phyloP scores from a whole-genome alignment of 2,797 vertebrate genomes.

The Sebastes diaconus region DNA sequence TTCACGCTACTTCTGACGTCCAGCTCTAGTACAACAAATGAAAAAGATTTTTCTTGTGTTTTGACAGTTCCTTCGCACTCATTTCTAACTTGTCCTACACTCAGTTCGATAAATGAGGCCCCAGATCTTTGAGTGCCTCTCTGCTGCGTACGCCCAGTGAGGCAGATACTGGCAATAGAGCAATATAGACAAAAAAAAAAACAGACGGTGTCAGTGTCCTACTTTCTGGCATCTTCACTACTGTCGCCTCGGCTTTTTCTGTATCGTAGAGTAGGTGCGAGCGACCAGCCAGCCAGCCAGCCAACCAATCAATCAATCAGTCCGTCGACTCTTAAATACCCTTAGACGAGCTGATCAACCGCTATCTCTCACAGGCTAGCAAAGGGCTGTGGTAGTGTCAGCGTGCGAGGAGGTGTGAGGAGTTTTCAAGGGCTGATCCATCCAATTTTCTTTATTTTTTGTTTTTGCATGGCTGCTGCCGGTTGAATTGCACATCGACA shows the following conservation, averaged over 20 bases:
- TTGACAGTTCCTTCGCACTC: not conserved
- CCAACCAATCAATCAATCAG: conserved; percentile 51
- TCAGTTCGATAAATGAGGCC: conserved; percentile 54
- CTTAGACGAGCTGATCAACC: conserved; percentile 49
- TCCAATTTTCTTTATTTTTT: conserved; percentile 5
- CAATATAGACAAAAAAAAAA: conserved; percentile 3
- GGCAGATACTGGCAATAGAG: conserved; percentile 38
- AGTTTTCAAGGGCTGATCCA: conserved; percentile 77
- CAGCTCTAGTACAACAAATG: not conserved
- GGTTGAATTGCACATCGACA: conserved; percentile 28
- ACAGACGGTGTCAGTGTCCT: conserved; percentile 26
- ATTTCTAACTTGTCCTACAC: not conserved
- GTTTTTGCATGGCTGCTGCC: conserved; percentile 35
- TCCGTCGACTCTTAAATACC: conserved; percentile 50
- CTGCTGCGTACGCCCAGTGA: conserved; percentile 35
- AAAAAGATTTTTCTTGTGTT: not conserved
- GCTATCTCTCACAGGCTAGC: conserved; percentile 60
- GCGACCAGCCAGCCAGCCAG: conserved; percentile 15
- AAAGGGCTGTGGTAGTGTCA: conserved; percentile 72
- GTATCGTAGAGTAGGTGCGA: conserved; percentile 3
- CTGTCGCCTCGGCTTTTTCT: conserved; percentile 6
- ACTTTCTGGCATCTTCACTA: conserved; percentile 33
- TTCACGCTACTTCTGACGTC: not conserved
- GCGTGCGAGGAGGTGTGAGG: conserved; percentile 54
- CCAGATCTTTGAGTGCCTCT: conserved; percentile 63